phyloP scores from a whole-genome alignment of 2,797 vertebrate species.

The Danio jaintianensis region DNA sequence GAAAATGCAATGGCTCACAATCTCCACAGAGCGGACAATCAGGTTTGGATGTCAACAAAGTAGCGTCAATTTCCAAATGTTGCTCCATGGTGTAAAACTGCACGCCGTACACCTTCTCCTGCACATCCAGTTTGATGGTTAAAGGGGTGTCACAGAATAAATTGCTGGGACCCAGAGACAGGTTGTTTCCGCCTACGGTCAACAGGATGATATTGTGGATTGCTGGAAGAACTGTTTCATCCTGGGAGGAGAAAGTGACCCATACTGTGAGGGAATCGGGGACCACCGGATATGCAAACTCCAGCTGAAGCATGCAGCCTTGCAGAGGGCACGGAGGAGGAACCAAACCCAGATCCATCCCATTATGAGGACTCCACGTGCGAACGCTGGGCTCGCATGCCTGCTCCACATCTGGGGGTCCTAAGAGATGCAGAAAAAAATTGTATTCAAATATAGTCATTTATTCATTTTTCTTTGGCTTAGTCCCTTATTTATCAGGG shows the following conservation, averaged over 20 bases:
- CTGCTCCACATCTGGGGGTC: constrained; percentile 96
- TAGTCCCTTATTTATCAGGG: too few species aligned
- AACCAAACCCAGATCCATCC: constrained; percentile 79
- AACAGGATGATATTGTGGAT: constrained; percentile 93
- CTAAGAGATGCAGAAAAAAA: constrained; percentile 63
- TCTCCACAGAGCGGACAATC: constrained; percentile 80
- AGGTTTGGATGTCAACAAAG: constrained; percentile 88
- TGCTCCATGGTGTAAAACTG: constrained; percentile 98
- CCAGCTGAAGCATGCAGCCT: constrained; percentile 95
- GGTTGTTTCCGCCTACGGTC: constrained; percentile 86
- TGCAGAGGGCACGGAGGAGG: constrained; percentile 91
- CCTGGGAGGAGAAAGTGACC: constrained; percentile 93
- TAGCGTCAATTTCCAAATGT: constrained; percentile 94
- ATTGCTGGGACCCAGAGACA: constrained; percentile 91
- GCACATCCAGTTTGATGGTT: constrained; percentile 87
- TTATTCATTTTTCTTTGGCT: too few species aligned
- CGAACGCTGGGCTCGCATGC: constrained; percentile 94
- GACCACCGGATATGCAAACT: constrained; percentile 86
- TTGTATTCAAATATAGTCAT: background rate
- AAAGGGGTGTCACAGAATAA: constrained; percentile 94
- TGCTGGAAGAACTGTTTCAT: constrained; percentile 89
- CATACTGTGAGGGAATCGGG: constrained; percentile 93
- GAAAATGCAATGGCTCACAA: constrained; percentile 88
- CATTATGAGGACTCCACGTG: constrained; percentile 95
- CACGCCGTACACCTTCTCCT: constrained; percentile 88